These are phyloP conservation scores for Sylvietta virens DNA, from an alignment of 2,113 vertebrate genomes.

Conservation along the genomic window DNA sequence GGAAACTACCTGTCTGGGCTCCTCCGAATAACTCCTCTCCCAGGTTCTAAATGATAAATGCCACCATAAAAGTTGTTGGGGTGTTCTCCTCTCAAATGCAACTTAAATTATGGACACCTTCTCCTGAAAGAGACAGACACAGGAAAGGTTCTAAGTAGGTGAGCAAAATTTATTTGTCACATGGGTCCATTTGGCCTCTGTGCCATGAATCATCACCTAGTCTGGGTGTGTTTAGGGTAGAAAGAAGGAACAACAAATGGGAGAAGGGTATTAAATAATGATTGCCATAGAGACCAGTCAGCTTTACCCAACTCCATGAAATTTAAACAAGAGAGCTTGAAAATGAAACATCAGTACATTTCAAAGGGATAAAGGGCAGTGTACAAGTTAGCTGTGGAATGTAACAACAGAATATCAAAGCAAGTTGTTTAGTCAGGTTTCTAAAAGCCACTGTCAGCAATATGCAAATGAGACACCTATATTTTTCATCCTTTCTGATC, in stretches of 20 bases:
- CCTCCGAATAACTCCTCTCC: not conserved
- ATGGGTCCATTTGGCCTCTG: not conserved
- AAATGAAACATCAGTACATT: not conserved
- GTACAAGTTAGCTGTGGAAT: not conserved
- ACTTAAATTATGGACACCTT: slow-evolving; percentile 1
- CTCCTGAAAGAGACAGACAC: not conserved
- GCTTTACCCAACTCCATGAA: not conserved
- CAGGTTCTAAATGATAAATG: slow-evolving; percentile 22
- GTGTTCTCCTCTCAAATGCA: slow-evolving; percentile 15
- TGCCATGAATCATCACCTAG: not conserved
- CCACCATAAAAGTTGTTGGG: not conserved
- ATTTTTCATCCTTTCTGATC: not conserved
- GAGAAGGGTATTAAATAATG: slow-evolving; percentile 25
- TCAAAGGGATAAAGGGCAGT: not conserved
- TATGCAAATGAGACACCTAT: not conserved
- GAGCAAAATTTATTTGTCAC: slow-evolving; percentile 9
- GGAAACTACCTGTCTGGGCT: not conserved
- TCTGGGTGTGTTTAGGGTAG: not conserved
- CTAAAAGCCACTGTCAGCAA: slow-evolving; percentile 5
- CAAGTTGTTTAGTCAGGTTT: not conserved
- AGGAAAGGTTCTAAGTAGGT: not conserved
- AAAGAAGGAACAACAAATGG: slow-evolving; percentile 15
- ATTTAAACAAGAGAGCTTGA: not conserved
- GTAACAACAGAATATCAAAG: not conserved
- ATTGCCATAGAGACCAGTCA: not conserved